Evolutionary conservation across 2,888 invertebrate species (phyloP).

Genomic region (Drosophila longiperda): DNA sequence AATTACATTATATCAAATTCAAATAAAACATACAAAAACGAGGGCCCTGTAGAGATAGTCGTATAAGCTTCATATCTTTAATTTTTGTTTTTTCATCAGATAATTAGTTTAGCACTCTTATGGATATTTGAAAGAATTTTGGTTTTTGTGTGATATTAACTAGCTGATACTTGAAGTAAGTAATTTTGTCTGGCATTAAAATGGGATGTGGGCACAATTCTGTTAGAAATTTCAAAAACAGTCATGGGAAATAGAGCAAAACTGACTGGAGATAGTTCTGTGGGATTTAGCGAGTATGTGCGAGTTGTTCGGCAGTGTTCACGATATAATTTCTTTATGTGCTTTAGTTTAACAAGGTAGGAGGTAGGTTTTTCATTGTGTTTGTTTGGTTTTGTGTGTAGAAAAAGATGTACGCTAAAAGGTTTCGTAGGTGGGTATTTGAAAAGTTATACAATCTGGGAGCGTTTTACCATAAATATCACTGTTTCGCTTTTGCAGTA

Average conservation of each 20-base stretch:
- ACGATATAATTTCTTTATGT: slow-evolving; percentile 50
- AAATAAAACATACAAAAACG: slow-evolving; percentile 53
- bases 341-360: slow-evolving; percentile 55
- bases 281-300: slow-evolving; percentile 56
- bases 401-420: slow-evolving; percentile 72
- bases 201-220: slow-evolving; percentile 65
- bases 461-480: slow-evolving; percentile 74
- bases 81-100: slow-evolving; percentile 18
- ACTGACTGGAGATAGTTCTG: slow-evolving; percentile 11
- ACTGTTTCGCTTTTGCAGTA: slow-evolving; percentile 72
- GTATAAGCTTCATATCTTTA: slow-evolving; percentile 45
- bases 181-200: slow-evolving; percentile 67
- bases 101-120: slow-evolving; percentile 43
- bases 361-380: slow-evolving; percentile 70
- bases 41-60: slow-evolving; percentile 49
- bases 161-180: slow-evolving; percentile 61
- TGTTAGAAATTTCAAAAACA: slow-evolving; percentile 69
- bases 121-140: slow-evolving; percentile 19
- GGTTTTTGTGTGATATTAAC: slow-evolving; percentile 20
- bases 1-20: slow-evolving; percentile 71
- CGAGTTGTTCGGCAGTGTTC: slow-evolving; percentile 73
- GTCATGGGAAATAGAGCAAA: slow-evolving; percentile 17
- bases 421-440: slow-evolving; percentile 76
- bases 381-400: slow-evolving; percentile 50
- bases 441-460: slow-evolving; percentile 62